These are phyloP conservation scores for Paragorgia papillata DNA, from an alignment of 92 coral and sea anemone species.

Conservation along the genomic window DNA sequence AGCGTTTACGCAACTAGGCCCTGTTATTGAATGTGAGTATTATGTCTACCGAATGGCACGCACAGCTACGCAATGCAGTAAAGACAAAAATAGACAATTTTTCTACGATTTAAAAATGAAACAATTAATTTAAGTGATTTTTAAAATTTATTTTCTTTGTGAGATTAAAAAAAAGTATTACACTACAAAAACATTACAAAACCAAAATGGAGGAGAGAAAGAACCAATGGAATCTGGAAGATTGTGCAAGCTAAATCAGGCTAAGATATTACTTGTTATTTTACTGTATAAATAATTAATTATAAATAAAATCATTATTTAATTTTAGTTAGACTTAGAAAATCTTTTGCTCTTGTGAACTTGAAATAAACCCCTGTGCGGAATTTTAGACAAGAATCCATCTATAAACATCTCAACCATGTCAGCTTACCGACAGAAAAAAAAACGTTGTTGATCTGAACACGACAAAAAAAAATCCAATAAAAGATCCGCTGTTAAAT, in stretches of 20 bases:
- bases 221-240: background rate
- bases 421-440: background rate
- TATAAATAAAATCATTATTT: slow-evolving; percentile 40
- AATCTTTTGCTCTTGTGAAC: background rate
- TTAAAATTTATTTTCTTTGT: background rate
- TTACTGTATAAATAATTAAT: slow-evolving; percentile 29
- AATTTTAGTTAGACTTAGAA: slow-evolving; percentile 16
- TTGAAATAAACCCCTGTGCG: background rate
- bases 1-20: too few species aligned
- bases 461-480: background rate
- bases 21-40: too few species aligned
- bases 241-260: background rate
- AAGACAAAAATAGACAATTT: too few species aligned
- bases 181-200: slow-evolving; percentile 46
- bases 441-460: background rate
- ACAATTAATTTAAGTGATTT: too few species aligned
- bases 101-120: too few species aligned
- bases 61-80: too few species aligned
- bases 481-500: slow-evolving; percentile 25
- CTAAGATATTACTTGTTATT: slow-evolving; percentile 23
- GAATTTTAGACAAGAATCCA: background rate
- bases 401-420: background rate
- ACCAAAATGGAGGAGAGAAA: slow-evolving; percentile 24
- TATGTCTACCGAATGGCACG: too few species aligned
- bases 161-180: slow-evolving; percentile 14